phyloP scores from a whole-genome alignment of 2,113 vertebrate species.

The Lasiurus cinereus region DNA sequence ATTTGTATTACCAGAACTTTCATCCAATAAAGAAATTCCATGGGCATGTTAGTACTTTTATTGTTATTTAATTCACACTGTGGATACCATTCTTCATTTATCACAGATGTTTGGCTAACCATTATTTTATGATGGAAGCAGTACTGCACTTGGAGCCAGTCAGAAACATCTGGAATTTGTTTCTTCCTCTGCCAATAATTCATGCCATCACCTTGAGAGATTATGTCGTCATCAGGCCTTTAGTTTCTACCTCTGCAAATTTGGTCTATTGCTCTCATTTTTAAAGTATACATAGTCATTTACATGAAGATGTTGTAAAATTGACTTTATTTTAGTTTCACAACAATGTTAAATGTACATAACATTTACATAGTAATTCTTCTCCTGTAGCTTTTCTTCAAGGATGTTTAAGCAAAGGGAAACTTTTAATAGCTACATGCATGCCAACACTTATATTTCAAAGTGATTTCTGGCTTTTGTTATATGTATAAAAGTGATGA shows the following conservation, averaged over 20 bases:
- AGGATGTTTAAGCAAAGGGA: background rate
- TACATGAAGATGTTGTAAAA: background rate
- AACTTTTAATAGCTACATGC: background rate
- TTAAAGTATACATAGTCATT: background rate
- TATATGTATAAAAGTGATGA: background rate
- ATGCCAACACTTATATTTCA: background rate
- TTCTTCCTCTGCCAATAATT: background rate
- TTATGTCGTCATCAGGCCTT: background rate
- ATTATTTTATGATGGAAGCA: background rate
- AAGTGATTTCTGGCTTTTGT: background rate
- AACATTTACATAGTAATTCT: background rate
- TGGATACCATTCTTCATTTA: background rate
- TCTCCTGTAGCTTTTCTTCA: background rate
- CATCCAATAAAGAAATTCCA: background rate
- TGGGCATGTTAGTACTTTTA: background rate
- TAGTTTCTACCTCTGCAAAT: background rate
- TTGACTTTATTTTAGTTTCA: constrained; percentile 16
- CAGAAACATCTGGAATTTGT: constrained; percentile 13
- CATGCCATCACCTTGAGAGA: background rate
- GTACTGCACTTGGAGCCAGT: background rate
- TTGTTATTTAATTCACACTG: background rate
- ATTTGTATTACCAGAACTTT: background rate
- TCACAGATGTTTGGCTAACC: background rate
- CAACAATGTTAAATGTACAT: background rate
- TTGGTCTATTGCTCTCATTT: background rate